phyloP scores from a whole-genome alignment of 2,797 vertebrate species.

The Eidolon dupreanum region DNA sequence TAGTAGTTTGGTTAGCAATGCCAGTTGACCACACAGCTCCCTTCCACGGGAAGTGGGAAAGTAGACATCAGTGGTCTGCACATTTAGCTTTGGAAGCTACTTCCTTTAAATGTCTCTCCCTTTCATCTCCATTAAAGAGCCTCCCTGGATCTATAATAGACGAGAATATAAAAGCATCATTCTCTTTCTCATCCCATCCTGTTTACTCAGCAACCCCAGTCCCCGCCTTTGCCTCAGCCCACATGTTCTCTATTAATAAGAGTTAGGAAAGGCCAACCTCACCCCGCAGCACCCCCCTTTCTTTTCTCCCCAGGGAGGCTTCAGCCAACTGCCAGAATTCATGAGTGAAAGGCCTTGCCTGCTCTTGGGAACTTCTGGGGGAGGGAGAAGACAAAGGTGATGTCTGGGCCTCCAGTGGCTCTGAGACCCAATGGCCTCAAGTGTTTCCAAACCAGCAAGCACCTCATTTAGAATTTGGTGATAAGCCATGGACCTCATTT shows the following conservation, averaged over 20 bases:
- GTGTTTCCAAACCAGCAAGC: slow-evolving; percentile 3
- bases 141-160: slow-evolving; percentile 62
- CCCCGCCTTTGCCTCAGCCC: slow-evolving; percentile 50
- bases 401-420: not conserved
- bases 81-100: slow-evolving; percentile 17
- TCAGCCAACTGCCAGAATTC: slow-evolving; percentile 37
- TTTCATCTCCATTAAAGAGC: slow-evolving; percentile 63
- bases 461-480: slow-evolving; percentile 15
- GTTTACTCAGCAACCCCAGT: slow-evolving; percentile 65
- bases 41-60: not conserved
- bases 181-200: slow-evolving; percentile 70
- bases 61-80: not conserved
- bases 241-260: slow-evolving; percentile 71
- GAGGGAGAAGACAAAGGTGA: slow-evolving; percentile 21
- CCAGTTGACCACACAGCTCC: not conserved
- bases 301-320: slow-evolving; percentile 24
- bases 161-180: slow-evolving; percentile 70
- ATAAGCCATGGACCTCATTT: not conserved
- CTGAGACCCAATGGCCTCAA: not conserved
- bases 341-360: slow-evolving; percentile 15
- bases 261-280: slow-evolving; percentile 61
- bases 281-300: slow-evolving; percentile 5
- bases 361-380: not conserved
- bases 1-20: not conserved
- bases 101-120: slow-evolving; percentile 46